Evolutionary conservation across 2,113 vertebrate genomes (phyloP), one percentile per base, ranked within the genome.

Genomic region (Columba janthina): DNA sequence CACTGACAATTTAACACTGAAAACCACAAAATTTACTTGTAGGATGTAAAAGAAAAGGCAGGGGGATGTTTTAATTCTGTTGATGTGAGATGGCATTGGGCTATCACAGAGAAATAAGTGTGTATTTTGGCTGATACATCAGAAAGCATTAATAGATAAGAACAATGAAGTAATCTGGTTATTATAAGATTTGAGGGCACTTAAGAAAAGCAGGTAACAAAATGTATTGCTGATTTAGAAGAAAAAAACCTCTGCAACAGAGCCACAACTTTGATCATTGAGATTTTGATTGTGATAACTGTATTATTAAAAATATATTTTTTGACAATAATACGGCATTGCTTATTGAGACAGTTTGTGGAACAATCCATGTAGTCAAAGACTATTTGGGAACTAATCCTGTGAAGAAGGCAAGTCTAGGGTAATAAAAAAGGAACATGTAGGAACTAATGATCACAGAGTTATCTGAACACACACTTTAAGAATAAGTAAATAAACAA

Each of bases 261-360:
- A 31, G 20, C 26, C 67, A 69, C 60, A 88, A 91, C 61, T 96
- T 96, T 96, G 94, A 97, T 94, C 60, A 20, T n/a, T 93, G 67
- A 95, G 57, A 96, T 96, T 89, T 64, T 90, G 53, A 54, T 17
- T 88, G 32, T 77, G 88, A 91, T 96, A 91, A 66, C 28, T 66
- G 2, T 40, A 40, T 79, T 75, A 94, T 93, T 87, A 24, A 71
- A 74, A 72, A 85, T 67, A 31, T 34, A 5, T 22, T 53, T 95
- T 90, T 74, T 70, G 5, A 58, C 18, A 31, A 31, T 77, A 64
- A 67, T 42, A 38, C 11, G 51, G 28, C 72, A 48, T 31, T 73
- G 60, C 40, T 56, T 14, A 82, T 25, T 93, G 40, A 84, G 51
- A 86, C 78, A 93, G 91, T 86, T 71, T 56, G n/a, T 90, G 75